A percentile compares a stretch with the other conserved stretches of the same genome.
Conservation (phyloP, 2,888 invertebrate genomes). For the Drosophila leonis region DNA sequence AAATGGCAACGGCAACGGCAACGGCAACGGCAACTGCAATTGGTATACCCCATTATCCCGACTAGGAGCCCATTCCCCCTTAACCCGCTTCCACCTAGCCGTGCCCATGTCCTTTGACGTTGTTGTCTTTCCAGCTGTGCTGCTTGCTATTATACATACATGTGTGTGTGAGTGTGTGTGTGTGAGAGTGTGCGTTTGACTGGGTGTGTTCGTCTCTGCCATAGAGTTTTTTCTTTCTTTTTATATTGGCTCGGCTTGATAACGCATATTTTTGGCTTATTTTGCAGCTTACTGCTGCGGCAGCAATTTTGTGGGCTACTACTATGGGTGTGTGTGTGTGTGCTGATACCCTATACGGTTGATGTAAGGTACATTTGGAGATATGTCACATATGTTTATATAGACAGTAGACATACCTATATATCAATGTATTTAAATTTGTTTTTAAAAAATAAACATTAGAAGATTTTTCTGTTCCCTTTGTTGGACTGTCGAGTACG, state of each 20-base stretch:
- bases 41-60: conserved; percentile 45
- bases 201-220: conserved; percentile 20
- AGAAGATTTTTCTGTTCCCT: too few species aligned
- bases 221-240: conserved; percentile 52
- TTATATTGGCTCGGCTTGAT: conserved; percentile 79
- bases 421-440: neutral
- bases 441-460: neutral
- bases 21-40: conserved; percentile 69
- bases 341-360: conserved; percentile 15
- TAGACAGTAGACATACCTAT: neutral
- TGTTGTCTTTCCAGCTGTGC: conserved; percentile 70
- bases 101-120: conserved; percentile 36
- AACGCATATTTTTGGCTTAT: conserved; percentile 80
- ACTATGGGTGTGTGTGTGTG: neutral
- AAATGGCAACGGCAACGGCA: conserved; percentile 73
- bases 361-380: neutral
- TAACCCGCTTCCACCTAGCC: conserved; percentile 5
- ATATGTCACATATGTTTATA: neutral
- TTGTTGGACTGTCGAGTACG: too few species aligned
- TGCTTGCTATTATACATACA: conserved; percentile 26
- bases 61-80: neutral
- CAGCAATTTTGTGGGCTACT: conserved; percentile 69
- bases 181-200: conserved; percentile 5
- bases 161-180: conserved; percentile 14
- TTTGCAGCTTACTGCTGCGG: conserved; percentile 80